Evolutionary conservation across 2,797 vertebrate species (phyloP).

Genomic region (Peromyscus nudipes): DNA sequence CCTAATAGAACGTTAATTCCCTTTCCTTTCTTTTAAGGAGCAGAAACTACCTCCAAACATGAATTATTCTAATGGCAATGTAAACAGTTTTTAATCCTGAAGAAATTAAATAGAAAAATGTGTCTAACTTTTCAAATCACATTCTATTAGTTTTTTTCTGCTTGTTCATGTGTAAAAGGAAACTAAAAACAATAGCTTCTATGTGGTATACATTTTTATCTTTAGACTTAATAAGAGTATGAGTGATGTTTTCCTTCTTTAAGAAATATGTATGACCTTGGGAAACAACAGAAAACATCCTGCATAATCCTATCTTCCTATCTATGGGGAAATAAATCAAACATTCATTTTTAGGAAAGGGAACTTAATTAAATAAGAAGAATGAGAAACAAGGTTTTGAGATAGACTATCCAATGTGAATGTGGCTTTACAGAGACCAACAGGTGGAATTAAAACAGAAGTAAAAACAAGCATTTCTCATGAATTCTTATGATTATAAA

Average conservation of each 20-base stretch:
- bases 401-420: background rate
- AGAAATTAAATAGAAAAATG: constrained; percentile 41
- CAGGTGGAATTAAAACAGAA: background rate
- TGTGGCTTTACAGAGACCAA: background rate
- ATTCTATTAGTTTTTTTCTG: background rate
- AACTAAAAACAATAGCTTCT: constrained; percentile 8
- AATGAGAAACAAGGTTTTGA: background rate
- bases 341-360: background rate
- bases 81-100: background rate
- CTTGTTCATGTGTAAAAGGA: background rate
- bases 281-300: constrained; percentile 30
- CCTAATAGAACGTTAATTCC: background rate
- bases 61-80: background rate
- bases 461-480: background rate
- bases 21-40: background rate
- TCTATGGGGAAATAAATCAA: background rate
- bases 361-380: background rate
- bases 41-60: background rate
- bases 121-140: constrained; percentile 26
- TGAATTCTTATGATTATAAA: background rate
- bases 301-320: background rate
- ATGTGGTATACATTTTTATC: constrained; percentile 9
- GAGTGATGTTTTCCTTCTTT: background rate
- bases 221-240: background rate
- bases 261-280: constrained; percentile 2